Evolutionary conservation across 2,888 invertebrate species (phyloP), one percentile per base, ranked within the genome.

Genomic region (Lydus trimaculatus): DNA sequence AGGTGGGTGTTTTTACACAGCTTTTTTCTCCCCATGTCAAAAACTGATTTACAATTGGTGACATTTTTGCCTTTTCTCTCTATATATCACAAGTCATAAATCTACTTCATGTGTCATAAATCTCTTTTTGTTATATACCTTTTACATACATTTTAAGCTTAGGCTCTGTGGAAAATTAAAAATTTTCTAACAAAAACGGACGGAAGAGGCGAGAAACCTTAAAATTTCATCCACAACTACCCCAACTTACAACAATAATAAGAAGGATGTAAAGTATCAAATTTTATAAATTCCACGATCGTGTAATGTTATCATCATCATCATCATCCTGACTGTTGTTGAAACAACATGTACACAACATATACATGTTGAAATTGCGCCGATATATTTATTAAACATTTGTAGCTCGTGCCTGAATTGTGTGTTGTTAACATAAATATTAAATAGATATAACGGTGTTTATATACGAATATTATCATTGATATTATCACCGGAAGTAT

Each of bases 321-420:
- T 33, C 33, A 7, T 6, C 33, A 28, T 28, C 28, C 2, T 33
- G 8, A 6, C 8, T 33, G 28, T 3, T 28, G 2, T 28, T 28
- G 4, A 28, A 3, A 28, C 28, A 28, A 28, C 28, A 28, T 28
- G 28, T 28, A n/a, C n/a, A n/a, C n/a, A n/a, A n/a, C 28, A 4
- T 3, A 28, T 28, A 28, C 28, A n/a, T n/a, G n/a, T n/a, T n/a
- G 28, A 28, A 28, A 28, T 28, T 28, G 28, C 4, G 28, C 4
- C 28, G 28, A 58, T 63, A 62, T 11, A 17, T 43, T 65, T 56
- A 66, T 70, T 70, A 65, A 70, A 63, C 66, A 69, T 63, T 67
- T 64, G 56, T 36, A 64, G 70, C 70, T 67, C 67, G 67, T 70
- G 70, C 70, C 48, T 70, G 64, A 65, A 67, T 70, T 64, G 20